phyloP scores from a whole-genome alignment of 2,797 vertebrate species.

The Micrastur ruficollis region DNA sequence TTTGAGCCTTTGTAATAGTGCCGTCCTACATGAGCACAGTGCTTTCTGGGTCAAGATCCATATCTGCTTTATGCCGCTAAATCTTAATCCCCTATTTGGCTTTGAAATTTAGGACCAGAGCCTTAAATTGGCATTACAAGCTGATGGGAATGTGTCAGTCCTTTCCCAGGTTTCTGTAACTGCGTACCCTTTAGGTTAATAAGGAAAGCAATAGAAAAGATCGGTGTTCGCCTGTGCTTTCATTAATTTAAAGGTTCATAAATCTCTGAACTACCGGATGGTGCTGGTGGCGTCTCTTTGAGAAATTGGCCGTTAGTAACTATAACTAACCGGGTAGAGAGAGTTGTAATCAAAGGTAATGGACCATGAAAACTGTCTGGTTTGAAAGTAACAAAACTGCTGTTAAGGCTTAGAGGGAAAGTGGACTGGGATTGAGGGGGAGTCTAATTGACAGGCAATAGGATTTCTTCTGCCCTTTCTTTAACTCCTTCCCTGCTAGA shows the following conservation, averaged over 20 bases:
- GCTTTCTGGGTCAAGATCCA: neutral
- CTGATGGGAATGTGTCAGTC: neutral
- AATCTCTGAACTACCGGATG: neutral
- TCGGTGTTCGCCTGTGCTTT: slow-evolving; percentile 29
- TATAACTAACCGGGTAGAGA: slow-evolving; percentile 31
- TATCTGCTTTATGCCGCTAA: neutral
- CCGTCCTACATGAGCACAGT: neutral
- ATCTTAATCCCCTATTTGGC: neutral
- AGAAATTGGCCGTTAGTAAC: slow-evolving; percentile 40
- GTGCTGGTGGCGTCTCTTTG: neutral
- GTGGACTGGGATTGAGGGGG: neutral
- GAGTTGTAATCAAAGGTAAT: slow-evolving; percentile 60
- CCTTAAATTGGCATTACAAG: neutral
- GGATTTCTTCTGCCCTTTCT: neutral
- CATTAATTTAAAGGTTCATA: slow-evolving; percentile 52
- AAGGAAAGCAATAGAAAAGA: neutral
- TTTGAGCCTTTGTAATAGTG: neutral
- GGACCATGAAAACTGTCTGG: slow-evolving; percentile 60
- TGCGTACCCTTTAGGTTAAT: neutral
- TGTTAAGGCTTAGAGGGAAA: neutral
- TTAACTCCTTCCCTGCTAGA: neutral
- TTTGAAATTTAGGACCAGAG: slow-evolving; percentile 16
- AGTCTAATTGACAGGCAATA: neutral
- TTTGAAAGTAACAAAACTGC: slow-evolving; percentile 31
- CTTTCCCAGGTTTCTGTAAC: neutral